Base-by-base conservation (phyloP, 2,113 vertebrate species). In the Chiloscyllium plagiosum region DNA sequence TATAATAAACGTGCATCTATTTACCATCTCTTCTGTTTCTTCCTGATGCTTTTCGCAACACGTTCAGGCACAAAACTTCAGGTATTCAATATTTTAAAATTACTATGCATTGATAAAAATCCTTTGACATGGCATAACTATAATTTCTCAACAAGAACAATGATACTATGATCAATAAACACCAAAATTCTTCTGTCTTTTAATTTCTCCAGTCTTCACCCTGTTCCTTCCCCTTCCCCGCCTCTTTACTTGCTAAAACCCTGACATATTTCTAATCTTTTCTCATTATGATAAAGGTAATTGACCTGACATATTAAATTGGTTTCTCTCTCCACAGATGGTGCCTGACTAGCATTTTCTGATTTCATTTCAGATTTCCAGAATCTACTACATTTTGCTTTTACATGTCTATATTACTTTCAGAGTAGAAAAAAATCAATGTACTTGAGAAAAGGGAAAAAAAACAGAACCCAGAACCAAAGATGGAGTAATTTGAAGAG, bases 11-110 rank as follows among this genome's bases (percentile, higher is more conserved):
- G 20, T 93, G 61, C 22, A 93, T 68, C 61, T 22, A 93, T 93
- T 65, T 61, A 33, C n/a, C 33, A n/a, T 66, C 89, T 93, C 89
- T 22, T 89, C 52, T 89, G 86, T 10, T 29, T 61, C 42, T 61
- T 66, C 61, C 33, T 37, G 61, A 65, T 93, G 61, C 89, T 66
- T 5, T 66, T 33, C 15, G 20, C 66, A 61, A 33, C 17, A 93
- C 15, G n/a, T 92, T n/a, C 56, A n/a, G 56, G 15, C 89, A 37
- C 89, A 68, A 93, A 66, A 93, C 66, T 93, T 93, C 61, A 92
- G 33, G 56, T 15, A 2, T 33, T 90, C 89, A 68, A 66, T 68
- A 93, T 68, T 37, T 93, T 90, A 37, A 37, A 66, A 93, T 93
- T 93, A 65, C 61, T 37, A 93, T 93, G 61, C 4, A 68, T 66